These are phyloP conservation scores for Trochalopteron elliotii DNA, from an alignment of 2,113 vertebrate genomes.

Conservation along the genomic window DNA sequence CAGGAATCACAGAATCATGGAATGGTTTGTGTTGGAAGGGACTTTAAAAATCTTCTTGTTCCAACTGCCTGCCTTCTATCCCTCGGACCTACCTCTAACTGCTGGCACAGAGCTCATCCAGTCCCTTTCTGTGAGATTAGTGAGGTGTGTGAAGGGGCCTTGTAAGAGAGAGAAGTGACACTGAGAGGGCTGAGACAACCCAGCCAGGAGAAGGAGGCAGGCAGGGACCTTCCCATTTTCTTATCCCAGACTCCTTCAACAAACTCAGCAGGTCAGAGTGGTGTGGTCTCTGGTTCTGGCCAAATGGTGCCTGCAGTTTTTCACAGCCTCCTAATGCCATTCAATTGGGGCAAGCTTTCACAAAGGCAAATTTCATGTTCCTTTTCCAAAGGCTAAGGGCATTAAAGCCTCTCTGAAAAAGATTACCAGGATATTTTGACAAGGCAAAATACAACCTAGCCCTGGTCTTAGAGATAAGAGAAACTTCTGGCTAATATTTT, in stretches of 20 bases:
- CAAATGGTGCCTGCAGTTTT: background rate
- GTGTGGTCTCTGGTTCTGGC: background rate
- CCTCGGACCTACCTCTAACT: background rate
- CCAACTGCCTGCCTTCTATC: background rate
- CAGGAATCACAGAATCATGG: background rate
- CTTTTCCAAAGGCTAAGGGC: background rate
- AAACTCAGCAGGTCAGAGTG: background rate
- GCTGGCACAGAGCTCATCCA: background rate
- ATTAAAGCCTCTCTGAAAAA: background rate
- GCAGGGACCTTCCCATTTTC: background rate
- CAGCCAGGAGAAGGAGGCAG: background rate
- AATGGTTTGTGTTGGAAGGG: background rate
- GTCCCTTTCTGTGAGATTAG: background rate
- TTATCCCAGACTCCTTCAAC: background rate
- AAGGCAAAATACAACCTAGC: background rate
- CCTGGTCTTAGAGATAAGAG: background rate
- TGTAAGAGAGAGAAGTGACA: background rate
- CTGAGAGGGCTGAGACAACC: background rate
- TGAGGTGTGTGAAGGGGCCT: background rate
- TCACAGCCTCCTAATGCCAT: background rate
- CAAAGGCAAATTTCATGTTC: background rate
- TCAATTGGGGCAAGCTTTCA: background rate
- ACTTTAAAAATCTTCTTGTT: background rate
- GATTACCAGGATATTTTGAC: background rate
- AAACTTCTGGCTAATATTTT: background rate